Conservation (phyloP, 2,113 vertebrate genomes). For the Oncorhynchus gorbuscha region DNA sequence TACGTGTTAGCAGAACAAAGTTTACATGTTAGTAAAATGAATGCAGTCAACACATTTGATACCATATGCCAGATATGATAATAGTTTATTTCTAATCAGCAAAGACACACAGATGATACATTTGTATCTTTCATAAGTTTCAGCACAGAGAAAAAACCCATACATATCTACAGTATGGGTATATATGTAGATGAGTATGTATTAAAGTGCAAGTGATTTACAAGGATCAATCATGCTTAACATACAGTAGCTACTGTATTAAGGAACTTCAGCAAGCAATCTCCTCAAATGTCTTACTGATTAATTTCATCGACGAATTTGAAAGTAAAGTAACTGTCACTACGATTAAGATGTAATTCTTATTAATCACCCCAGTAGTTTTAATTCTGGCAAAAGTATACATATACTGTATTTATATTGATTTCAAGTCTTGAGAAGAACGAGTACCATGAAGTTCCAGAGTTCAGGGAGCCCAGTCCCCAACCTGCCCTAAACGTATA, state of each 20-base stretch:
- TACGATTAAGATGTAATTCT: conserved; percentile 66
- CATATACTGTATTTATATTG: conserved; percentile 82
- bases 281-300: conserved; percentile 56
- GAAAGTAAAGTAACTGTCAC: conserved; percentile 73
- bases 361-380: conserved; percentile 67
- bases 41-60: conserved; percentile 76
- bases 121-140: conserved; percentile 89
- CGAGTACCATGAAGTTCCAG: conserved; percentile 77
- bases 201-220: conserved; percentile 98
- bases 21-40: conserved; percentile 54
- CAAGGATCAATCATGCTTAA: conserved; percentile 88
- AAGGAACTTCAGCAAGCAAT: conserved; percentile 66
- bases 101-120: conserved; percentile 81
- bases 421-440: conserved; percentile 81
- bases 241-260: conserved; percentile 78
- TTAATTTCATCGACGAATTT: conserved; percentile 75
- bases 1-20: neutral
- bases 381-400: conserved; percentile 62
- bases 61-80: conserved; percentile 94
- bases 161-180: conserved; percentile 86
- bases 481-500: neutral
- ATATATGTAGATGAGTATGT: conserved; percentile 77
- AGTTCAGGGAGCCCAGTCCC: conserved; percentile 33
- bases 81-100: conserved; percentile 94
- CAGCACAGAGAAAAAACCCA: conserved; percentile 85